Base-by-base conservation (phyloP, 1,140 invertebrate species). In the Sweltsa coloradensis region DNA sequence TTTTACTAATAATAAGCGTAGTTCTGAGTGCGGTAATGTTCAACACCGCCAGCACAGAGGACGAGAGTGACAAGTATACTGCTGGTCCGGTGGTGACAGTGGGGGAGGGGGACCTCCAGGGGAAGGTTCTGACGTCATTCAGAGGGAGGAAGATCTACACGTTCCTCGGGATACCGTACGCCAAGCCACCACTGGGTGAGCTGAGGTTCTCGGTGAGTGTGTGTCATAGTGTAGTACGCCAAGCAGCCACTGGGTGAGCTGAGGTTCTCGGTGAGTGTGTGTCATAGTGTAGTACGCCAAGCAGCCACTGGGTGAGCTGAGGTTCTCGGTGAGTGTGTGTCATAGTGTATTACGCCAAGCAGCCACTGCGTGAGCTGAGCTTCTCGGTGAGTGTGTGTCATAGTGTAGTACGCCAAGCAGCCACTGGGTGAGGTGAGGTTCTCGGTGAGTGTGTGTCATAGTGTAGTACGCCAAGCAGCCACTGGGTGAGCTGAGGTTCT, bases 151-250 rank as follows among this genome's bases (percentile, higher is more conserved):
- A 13, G 14, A 44, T 44, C 26, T 44, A 44, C 23, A 31, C 45
- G 11, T 47, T 37, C 9, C 45, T 13, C 19, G 45, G 45, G 9
- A 47, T 47, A 11, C 45, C 45, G n/a, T 47, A 47, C 23, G 45
- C 45, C 7, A 47, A 25, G 3, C 36, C 45, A 19, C 45, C 45
- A n/a, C 18, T 24, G 5, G 34, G 23, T 9, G 13, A 39, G 5
- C 24, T 47, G 14, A 16, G 45, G 29, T 47, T 47, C n/a, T 21
- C 16, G 45, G 45, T 47, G 29, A 57, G 62, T 60, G 6, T 31
- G 9, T 9, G 29, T 9, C 9, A n/a, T 31, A n/a, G 29, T 31
- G 14, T 9, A 9, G 7, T 31, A n/a, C 29, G 14, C 9, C 7
- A n/a, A 9, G 29, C n/a, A 31, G n/a, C 45, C 45, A n/a, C 18